phyloP scores from a whole-genome alignment of 2,113 vertebrate genomes.

The Ailuropoda melanoleuca region DNA sequence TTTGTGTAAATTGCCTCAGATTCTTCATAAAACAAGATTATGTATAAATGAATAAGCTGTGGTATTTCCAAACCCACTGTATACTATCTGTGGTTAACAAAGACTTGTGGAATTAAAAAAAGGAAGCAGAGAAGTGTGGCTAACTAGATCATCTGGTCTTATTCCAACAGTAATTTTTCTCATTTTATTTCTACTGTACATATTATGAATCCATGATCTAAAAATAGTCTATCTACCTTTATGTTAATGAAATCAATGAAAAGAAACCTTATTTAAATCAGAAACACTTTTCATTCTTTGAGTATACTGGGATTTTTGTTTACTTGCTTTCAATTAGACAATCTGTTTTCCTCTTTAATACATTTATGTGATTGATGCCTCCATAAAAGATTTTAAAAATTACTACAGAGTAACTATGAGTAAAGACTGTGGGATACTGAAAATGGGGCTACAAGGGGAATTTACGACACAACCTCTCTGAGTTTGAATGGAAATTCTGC shows the following conservation, averaged over 20 bases:
- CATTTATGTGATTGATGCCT: neutral
- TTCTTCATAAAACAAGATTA: neutral
- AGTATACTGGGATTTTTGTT: neutral
- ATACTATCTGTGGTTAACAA: neutral
- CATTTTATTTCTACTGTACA: neutral
- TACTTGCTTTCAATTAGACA: neutral
- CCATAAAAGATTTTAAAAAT: neutral
- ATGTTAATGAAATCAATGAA: conserved; percentile 2
- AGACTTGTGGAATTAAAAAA: neutral
- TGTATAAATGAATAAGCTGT: neutral
- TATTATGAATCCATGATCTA: neutral
- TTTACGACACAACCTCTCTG: neutral
- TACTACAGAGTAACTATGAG: neutral
- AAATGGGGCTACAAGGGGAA: neutral
- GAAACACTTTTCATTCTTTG: neutral
- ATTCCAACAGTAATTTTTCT: neutral
- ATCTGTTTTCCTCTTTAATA: conserved; percentile 14
- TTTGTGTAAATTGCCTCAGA: neutral
- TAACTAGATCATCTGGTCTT: neutral
- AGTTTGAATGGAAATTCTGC: neutral
- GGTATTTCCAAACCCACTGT: neutral
- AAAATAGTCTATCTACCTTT: neutral
- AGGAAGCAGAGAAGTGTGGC: neutral
- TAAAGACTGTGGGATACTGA: neutral
- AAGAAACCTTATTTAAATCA: neutral